Evolutionary conservation across 1,140 invertebrate genomes (phyloP), one percentile per base, ranked within the genome.

Genomic region (Euborellia annulipes): DNA sequence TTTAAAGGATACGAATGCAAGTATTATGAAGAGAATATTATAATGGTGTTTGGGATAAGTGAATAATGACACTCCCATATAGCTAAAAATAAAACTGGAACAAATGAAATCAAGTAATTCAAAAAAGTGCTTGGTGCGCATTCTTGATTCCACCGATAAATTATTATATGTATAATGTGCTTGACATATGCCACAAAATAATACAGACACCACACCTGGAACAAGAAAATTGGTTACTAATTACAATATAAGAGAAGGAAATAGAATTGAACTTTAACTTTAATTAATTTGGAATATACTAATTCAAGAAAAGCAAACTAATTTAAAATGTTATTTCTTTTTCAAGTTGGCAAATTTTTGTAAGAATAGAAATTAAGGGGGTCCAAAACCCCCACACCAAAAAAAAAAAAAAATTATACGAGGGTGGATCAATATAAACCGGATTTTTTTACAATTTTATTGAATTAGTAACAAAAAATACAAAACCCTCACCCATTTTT

Each of bases 121-220:
- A 68, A 97, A 97, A 38, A 97, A 69, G 60, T 93, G 80, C 62
- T 98, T 98, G 9, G 93, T 98, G 47, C 91, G 71, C 45, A 76
- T 73, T 51, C 92, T 75, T 1, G 93, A 95, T 55, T 85, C 78
- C 38, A 75, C 67, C 2, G 91, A 95, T 20, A 98, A 66, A 66
- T 98, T 98, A 66, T 97, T 97, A 67, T 90, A 97, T 0, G 95
- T 98, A 60, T 98, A 98, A 69, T 98, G 95, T 32, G 95, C 95
- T 68, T 98, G 95, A 56, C 89, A 96, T 52, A 98, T 98, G 19
- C 94, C 94, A 69, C 94, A 98, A 64, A 98, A 98, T 40, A 98
- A 62, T 1, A 98, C 92, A 48, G 94, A 87, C 13, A 95, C 91
- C 23, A 94, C 88, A 43, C 87, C 86, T 86, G 63, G 34, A 70